phyloP scores from a whole-genome alignment of 1,140 invertebrate species.

The Thaumatotibia leucotreta region DNA sequence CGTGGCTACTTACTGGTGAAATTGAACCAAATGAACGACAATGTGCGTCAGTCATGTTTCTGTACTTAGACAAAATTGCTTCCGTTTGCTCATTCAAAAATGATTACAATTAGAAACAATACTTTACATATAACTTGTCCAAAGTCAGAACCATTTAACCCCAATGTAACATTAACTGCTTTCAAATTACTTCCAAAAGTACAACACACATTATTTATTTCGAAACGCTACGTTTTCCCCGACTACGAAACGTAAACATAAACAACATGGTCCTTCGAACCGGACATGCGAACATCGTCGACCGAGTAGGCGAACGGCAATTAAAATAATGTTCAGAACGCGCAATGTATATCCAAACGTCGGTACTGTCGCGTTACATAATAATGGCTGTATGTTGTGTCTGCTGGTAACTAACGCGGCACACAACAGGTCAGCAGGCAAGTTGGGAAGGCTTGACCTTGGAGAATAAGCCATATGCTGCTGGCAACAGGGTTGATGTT shows the following conservation, averaged over 20 bases:
- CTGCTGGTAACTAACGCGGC: constrained; percentile 5
- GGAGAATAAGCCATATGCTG: neutral
- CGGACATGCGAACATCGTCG: neutral
- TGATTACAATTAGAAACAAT: too few relatives aligned
- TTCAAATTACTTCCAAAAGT: neutral
- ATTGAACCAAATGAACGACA: neutral
- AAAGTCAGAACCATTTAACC: neutral
- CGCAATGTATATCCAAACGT: neutral
- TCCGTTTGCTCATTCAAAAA: neutral
- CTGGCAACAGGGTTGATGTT: neutral
- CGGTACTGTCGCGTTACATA: neutral
- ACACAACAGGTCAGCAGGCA: constrained; percentile 2
- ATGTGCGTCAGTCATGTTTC: neutral
- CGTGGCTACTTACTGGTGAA: neutral
- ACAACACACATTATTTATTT: neutral
- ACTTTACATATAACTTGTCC: too few relatives aligned
- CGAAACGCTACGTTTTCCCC: neutral
- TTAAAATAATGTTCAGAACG: neutral
- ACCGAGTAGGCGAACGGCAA: neutral
- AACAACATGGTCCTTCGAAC: neutral
- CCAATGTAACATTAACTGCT: neutral
- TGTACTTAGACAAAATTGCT: neutral
- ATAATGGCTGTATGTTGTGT: constrained; percentile 8
- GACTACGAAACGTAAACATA: constrained; percentile 1
- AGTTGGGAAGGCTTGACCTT: neutral